Base-by-base conservation (phyloP, 2,113 vertebrate genomes). In the Hippolais icterina region DNA sequence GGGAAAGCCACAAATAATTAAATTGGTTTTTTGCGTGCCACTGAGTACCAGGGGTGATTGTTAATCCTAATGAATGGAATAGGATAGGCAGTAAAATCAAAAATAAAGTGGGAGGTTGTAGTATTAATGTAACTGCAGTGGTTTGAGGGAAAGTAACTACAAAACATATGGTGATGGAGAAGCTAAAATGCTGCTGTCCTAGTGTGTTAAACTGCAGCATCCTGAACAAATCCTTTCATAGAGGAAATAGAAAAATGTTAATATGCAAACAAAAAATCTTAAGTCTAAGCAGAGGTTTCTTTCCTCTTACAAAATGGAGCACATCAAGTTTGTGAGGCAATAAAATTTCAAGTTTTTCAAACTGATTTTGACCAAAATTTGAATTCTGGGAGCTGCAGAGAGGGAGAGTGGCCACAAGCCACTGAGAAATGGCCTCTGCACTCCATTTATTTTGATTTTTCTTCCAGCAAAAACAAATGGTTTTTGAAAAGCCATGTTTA, bases 1-100 rank as follows among this genome's bases (percentile, higher is more conserved):
- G 72, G 69, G 53, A 89, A 89, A 92, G 80, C n/a, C 76, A 89
- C 71, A 90, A 60, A 81, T 53, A 84, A 83, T 49, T n/a, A 92
- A 57, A 89, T 31, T 7, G 27, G 22, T 4, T 19, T 77, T 92
- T 22, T 61, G n/a, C 23, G 5, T 28, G 46, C 35, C 37, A 59
- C 69, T 7, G 0, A 49, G 19, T 76, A 50, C 42, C 72, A 81
- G n/a, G 23, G 18, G 7, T 89, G 49, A 14, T 71, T 92, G 29
- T 57, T 90, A 78, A 71, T 52, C 56, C 74, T 74, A 39, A 64
- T 13, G 20, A 75, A 71, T 22, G 16, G 28, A 60, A 78, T 1
- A 60, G 65, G 49, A 63, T 41, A 12, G 7, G 41, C n/a, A 63
- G 60, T 66, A 66, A 71, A 90, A 64, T 79, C 12, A 77, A 56